Evolutionary conservation across 2,888 invertebrate genomes (phyloP).

Genomic region (Apamea anceps): DNA sequence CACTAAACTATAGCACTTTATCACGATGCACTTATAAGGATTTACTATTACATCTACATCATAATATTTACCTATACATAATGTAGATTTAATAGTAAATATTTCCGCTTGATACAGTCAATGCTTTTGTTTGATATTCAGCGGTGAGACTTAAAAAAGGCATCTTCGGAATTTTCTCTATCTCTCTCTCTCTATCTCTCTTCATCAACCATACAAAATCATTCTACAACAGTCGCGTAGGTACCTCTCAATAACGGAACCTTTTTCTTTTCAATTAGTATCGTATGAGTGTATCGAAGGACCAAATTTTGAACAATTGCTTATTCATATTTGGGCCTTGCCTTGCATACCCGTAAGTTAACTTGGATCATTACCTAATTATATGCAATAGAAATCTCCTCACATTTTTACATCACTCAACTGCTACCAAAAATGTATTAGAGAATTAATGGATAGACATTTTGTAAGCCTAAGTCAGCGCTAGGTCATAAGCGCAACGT

Average conservation of each 20-base stretch:
- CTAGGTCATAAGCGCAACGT: constrained; percentile 47
- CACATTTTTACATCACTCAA: constrained; percentile 10
- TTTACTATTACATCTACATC: background rate
- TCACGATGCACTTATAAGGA: background rate
- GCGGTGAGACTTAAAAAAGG: background rate
- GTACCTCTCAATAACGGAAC: background rate
- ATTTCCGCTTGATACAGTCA: background rate
- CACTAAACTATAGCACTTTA: constrained; percentile 35
- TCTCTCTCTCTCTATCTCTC: background rate
- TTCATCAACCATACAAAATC: background rate
- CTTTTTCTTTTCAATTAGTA: background rate
- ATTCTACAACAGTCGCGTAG: background rate
- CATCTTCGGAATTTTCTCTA: background rate
- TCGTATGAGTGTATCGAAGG: background rate
- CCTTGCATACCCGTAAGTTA: too few species aligned
- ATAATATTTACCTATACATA: background rate
- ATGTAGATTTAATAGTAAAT: background rate
- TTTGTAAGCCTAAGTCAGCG: constrained; percentile 56
- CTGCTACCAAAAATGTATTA: constrained; percentile 22
- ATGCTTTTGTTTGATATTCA: background rate
- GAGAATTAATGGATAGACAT: constrained; percentile 47
- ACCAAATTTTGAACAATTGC: background rate
- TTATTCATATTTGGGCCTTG: background rate
- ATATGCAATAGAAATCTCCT: background rate
- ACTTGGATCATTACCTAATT: background rate